These are phyloP conservation scores for Rhyzopertha dominica DNA, from an alignment of 1,140 invertebrate species.

Conservation along the genomic window DNA sequence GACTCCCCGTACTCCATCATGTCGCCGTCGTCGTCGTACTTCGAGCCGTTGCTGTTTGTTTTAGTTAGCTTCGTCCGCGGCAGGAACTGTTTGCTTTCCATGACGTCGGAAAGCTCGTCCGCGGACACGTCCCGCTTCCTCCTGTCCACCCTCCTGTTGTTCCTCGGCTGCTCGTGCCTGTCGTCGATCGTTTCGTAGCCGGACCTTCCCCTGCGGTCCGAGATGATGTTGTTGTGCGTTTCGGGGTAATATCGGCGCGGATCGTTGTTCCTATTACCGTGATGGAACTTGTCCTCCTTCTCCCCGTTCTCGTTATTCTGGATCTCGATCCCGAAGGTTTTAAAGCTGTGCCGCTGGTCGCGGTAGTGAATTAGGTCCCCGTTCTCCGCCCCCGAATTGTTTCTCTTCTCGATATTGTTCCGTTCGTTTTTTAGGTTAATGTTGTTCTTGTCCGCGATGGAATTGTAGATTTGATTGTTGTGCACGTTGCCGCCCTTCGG, in stretches of 20 bases:
- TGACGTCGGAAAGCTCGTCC: slow-evolving; percentile 53
- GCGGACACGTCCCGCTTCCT: slow-evolving; percentile 51
- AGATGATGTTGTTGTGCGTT: slow-evolving; percentile 38
- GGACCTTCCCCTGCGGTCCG: slow-evolving; percentile 42
- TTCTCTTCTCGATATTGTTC: slow-evolving; percentile 22
- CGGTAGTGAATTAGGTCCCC: slow-evolving; percentile 29
- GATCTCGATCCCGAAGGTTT: slow-evolving; percentile 37
- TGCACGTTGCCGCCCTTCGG: slow-evolving; percentile 37
- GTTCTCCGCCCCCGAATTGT: slow-evolving; percentile 16
- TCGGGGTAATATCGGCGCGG: slow-evolving; percentile 32
- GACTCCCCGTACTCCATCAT: slow-evolving; percentile 47
- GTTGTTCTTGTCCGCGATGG: slow-evolving; percentile 26
- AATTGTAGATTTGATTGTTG: slow-evolving; percentile 18
- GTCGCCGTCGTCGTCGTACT: slow-evolving; percentile 39
- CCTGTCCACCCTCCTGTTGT: slow-evolving; percentile 46
- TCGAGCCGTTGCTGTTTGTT: slow-evolving; percentile 38
- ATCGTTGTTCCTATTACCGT: slow-evolving; percentile 49
- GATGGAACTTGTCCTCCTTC: slow-evolving; percentile 47
- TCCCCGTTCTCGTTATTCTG: slow-evolving; percentile 41
- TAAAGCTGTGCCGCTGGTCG: slow-evolving; percentile 34
- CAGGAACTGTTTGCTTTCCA: slow-evolving; percentile 56
- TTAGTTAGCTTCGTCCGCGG: slow-evolving; percentile 64
- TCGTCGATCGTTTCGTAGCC: slow-evolving; percentile 41
- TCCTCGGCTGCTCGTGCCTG: slow-evolving; percentile 39
- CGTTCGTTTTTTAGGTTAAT: slow-evolving; percentile 26